phyloP scores from a whole-genome alignment of 2,797 vertebrate genomes.

The Anguilla obscura region DNA sequence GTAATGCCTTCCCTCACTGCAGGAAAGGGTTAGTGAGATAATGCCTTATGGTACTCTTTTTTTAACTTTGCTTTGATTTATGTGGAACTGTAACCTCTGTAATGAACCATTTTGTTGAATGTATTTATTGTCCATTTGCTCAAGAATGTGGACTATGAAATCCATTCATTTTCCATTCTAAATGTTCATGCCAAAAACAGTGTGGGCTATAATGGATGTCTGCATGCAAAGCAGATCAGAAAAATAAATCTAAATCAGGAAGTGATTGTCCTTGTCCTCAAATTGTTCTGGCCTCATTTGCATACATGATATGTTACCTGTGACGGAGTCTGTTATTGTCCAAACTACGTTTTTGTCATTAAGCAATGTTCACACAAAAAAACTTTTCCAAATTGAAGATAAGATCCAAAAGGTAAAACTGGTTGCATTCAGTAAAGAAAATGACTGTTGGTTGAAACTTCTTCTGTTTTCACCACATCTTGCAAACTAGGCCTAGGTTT shows the following conservation, averaged over 20 bases:
- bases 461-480: neutral
- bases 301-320: neutral
- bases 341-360: neutral
- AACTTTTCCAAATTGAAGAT: too few relatives aligned
- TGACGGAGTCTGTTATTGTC: neutral
- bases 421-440: neutral
- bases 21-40: neutral
- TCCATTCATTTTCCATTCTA: neutral
- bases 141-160: slow-evolving; percentile 21
- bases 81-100: neutral
- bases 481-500: neutral
- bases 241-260: slow-evolving; percentile 8
- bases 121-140: slow-evolving; percentile 61
- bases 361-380: neutral
- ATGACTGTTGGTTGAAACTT: neutral
- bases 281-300: neutral
- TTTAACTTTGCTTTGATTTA: neutral
- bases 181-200: neutral
- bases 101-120: slow-evolving; percentile 45
- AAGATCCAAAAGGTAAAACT: neutral
- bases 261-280: neutral
- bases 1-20: neutral
- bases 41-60: neutral
- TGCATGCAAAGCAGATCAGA: neutral
- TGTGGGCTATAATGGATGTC: neutral